These are phyloP conservation scores for Gymnarchus niloticus DNA, from an alignment of 2,113 vertebrate species.

Conservation along the genomic window DNA sequence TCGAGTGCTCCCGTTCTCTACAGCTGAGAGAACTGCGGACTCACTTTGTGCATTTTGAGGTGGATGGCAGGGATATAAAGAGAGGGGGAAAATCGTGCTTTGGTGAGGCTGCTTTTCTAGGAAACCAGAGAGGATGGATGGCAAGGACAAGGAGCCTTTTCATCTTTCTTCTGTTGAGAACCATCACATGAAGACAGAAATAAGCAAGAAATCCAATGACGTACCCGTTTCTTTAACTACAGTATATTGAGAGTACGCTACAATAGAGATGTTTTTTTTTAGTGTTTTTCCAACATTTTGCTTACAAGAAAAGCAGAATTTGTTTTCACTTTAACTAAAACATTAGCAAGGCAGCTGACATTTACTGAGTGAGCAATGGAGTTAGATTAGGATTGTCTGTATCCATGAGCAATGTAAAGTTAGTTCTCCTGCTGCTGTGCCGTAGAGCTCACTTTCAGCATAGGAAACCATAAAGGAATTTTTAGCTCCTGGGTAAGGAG, in stretches of 20 bases:
- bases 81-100: not conserved
- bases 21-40: constrained; percentile 26
- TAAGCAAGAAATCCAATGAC: not conserved
- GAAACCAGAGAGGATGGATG: not conserved
- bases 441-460: not conserved
- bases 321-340: not conserved
- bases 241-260: not conserved
- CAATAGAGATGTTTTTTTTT: not conserved
- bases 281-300: not conserved
- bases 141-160: not conserved
- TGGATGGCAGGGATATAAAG: constrained; percentile 23
- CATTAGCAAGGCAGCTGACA: not conserved
- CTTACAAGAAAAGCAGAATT: not conserved
- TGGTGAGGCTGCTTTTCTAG: not conserved
- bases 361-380: not conserved
- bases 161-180: not conserved
- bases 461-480: not conserved
- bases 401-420: not conserved
- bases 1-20: constrained; percentile 6
- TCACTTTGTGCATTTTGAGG: constrained; percentile 27
- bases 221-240: not conserved
- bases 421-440: not conserved
- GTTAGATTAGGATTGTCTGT: not conserved
- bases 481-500: not conserved
- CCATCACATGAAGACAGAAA: not conserved